phyloP scores from a whole-genome alignment of 2,113 vertebrate species.

The Caranx ignobilis region DNA sequence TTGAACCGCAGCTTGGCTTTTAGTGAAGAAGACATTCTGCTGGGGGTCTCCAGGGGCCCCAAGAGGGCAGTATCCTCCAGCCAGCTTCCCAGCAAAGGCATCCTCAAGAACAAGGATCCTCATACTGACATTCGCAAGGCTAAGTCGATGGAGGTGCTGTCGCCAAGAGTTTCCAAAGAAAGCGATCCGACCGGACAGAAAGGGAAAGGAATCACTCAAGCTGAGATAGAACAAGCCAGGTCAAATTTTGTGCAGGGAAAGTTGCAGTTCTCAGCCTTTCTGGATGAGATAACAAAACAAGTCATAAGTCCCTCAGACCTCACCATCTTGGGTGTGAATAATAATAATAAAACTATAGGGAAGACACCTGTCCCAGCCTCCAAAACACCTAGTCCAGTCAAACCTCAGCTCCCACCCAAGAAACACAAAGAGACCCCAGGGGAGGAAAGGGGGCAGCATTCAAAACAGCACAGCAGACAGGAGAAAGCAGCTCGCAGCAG shows the following conservation, averaged over 20 bases:
- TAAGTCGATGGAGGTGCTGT: conserved; percentile 86
- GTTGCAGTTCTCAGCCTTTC: conserved; percentile 87
- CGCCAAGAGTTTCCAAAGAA: conserved; percentile 63
- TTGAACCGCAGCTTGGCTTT: conserved; percentile 78
- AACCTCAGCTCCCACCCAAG: conserved; percentile 77
- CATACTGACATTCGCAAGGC: conserved; percentile 78
- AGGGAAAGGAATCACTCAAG: conserved; percentile 43
- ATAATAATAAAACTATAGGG: conserved; percentile 17
- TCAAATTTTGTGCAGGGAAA: conserved; percentile 80
- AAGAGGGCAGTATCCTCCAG: conserved; percentile 76
- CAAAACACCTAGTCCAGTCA: conserved; percentile 35
- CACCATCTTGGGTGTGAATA: conserved; percentile 74
- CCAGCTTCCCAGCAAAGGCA: conserved; percentile 82
- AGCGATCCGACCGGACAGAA: conserved; percentile 54
- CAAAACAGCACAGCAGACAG: conserved; percentile 40
- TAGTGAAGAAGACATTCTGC: conserved; percentile 69
- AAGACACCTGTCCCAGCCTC: conserved; percentile 11
- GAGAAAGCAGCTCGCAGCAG: conserved; percentile 29
- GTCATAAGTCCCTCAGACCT: conserved; percentile 85
- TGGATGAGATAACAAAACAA: conserved; percentile 87
- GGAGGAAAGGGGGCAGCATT: conserved; percentile 28
- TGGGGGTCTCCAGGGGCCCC: conserved; percentile 62
- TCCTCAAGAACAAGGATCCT: conserved; percentile 82
- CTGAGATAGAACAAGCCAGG: conserved; percentile 53
- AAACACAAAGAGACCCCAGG: conserved; percentile 46